Percentiles rank a stretch among this genome's conserved stretches.
Conservation (phyloP, 2,888 invertebrate genomes). For the Abrostola triplasia region DNA sequence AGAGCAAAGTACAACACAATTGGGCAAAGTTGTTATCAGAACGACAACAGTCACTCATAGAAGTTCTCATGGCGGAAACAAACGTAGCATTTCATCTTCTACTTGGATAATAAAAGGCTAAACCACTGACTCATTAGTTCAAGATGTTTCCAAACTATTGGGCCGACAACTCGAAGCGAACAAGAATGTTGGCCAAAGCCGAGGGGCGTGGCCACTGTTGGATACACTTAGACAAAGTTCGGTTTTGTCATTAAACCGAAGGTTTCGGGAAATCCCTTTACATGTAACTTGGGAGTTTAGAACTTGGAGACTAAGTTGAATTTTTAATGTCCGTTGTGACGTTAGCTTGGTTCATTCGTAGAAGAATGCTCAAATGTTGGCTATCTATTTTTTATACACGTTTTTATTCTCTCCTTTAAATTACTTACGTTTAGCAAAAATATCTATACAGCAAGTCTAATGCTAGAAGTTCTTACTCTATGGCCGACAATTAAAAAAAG, state of each 20-base stretch:
- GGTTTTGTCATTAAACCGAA: constrained; percentile 56
- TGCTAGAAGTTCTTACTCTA: too few species aligned
- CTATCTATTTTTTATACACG: too few species aligned
- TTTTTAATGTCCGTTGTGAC: constrained; percentile 21
- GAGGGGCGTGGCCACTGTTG: constrained; percentile 50
- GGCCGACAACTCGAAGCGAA: constrained; percentile 55
- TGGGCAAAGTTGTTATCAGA: background rate
- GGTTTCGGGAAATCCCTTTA: constrained; percentile 50
- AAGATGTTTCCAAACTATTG: constrained; percentile 66
- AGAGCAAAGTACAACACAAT: background rate
- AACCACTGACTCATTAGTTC: constrained; percentile 64
- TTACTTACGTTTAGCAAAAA: too few species aligned
- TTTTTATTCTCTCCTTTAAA: too few species aligned
- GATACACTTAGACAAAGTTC: constrained; percentile 48
- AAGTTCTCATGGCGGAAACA: constrained; percentile 23
- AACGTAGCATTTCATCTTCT: constrained; percentile 38
- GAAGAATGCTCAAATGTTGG: background rate
- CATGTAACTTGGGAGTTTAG: constrained; percentile 27
- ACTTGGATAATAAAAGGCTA: constrained; percentile 60
- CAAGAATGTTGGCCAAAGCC: constrained; percentile 59
- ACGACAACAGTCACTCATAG: constrained; percentile 9
- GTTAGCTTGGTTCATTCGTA: background rate
- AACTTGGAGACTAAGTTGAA: constrained; percentile 15
- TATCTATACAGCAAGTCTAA: too few species aligned
- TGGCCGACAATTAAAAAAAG: too few species aligned